Evolutionary conservation across 2,888 invertebrate genomes (phyloP), one percentile per base, ranked within the genome.

Genomic region (Phania funesta): DNA sequence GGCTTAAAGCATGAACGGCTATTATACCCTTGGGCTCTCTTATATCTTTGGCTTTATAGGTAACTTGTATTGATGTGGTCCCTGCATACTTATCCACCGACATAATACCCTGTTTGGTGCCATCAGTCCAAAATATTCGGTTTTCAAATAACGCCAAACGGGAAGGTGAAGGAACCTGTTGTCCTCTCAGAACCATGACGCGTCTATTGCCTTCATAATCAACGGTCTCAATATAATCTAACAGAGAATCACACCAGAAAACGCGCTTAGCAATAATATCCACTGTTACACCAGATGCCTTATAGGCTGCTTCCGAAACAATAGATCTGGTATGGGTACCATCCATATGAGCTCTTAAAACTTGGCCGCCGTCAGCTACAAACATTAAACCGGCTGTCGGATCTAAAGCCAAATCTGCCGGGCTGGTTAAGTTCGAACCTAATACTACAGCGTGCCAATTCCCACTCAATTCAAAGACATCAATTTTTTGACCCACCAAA

Each of bases 221-320:
- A 0, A 98, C 96, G 0, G 98, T 97, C 89, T 99, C 98, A 84
- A 99, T 97, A 89, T 98, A 97, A 91, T 99, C 98, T 68, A 99
- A 92, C 13, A 98, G 92, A 0, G 97, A 96, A 90, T 99, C 99
- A 87, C 98, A 98, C 98, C 99, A 99, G 91, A 96, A 99, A 7
- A 99, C 94, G 62, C 99, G 92, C 87, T 96, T 94, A 0, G 96
- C 94, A 24, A 97, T 95, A n/a, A 96, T 94, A 90, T 99, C 99
- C 0, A 98, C 95, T 0, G 98, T 94, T 9, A 99, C 94, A 3
- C 98, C 98, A 1, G 96, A 96, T 0, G 98, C 98, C 90, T 97
- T 96, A 90, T 98, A 97, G 0, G 98, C 96, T 0, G 98, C 98
- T 87, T 97, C 97, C 0, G 96, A 95, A 0, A 98, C 96, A 44